Conservation (phyloP, 2,113 vertebrate species). For the Panurus biarmicus region DNA sequence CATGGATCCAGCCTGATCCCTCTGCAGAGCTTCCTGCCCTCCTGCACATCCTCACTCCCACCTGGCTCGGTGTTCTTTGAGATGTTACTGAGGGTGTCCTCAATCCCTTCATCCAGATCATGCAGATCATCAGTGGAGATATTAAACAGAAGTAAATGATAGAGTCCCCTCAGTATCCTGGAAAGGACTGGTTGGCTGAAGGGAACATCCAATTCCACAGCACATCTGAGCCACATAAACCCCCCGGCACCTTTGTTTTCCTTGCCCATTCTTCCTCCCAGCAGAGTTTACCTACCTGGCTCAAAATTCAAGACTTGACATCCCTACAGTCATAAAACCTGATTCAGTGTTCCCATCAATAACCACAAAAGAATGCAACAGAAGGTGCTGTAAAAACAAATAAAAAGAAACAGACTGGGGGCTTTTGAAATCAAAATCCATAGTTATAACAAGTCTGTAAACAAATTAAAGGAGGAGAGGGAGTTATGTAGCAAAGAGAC, state of each 20-base stretch:
- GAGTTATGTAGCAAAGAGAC: neutral
- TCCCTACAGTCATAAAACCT: neutral
- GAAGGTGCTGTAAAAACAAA: neutral
- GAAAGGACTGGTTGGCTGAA: neutral
- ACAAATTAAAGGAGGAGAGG: neutral
- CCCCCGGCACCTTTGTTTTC: neutral
- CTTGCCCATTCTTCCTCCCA: neutral
- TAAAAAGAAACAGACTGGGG: neutral
- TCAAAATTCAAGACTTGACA: neutral
- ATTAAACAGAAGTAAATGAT: neutral
- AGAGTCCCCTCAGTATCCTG: neutral
- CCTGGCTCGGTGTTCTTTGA: accelerated
- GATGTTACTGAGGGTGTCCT: neutral
- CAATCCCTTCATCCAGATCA: accelerated
- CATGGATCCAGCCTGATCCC: neutral
- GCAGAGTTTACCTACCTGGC: neutral
- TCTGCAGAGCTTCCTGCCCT: neutral
- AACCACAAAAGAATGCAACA: neutral
- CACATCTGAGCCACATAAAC: neutral
- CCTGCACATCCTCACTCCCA: neutral
- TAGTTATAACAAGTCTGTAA: neutral
- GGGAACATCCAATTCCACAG: neutral
- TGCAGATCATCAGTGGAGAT: neutral
- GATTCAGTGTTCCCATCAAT: neutral
- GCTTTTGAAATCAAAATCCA: neutral